These are phyloP conservation scores for Premnoplex brunnescens DNA, from an alignment of 2,797 vertebrate genomes.

Conservation along the genomic window DNA sequence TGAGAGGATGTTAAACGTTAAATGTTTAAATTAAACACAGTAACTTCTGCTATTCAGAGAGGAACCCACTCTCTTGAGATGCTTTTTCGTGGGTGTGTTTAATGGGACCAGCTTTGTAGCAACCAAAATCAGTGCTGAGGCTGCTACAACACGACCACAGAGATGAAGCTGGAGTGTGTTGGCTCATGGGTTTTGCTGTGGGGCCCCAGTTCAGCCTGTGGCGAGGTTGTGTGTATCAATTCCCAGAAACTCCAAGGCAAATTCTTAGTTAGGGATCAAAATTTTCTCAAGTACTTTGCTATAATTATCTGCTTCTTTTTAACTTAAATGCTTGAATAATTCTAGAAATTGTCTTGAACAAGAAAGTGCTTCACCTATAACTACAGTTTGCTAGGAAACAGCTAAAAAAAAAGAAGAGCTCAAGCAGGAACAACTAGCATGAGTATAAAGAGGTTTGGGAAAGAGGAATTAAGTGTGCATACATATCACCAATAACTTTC, in stretches of 20 bases:
- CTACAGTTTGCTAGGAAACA: background rate
- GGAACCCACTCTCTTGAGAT: background rate
- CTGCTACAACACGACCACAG: fast-evolving
- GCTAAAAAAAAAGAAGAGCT: background rate
- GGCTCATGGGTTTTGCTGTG: background rate
- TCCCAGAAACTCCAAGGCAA: background rate
- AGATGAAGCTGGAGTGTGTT: background rate
- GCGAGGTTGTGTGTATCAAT: background rate
- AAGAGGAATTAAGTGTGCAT: background rate
- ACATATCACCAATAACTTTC: background rate
- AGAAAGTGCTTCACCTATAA: background rate
- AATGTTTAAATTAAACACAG: background rate
- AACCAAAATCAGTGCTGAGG: background rate
- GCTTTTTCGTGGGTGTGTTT: background rate
- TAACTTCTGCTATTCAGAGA: background rate
- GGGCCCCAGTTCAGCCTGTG: background rate
- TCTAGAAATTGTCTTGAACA: background rate
- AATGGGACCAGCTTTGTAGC: background rate
- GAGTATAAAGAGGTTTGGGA: background rate
- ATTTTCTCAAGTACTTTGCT: background rate
- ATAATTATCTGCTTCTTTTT: background rate
- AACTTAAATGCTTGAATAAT: conserved; percentile 30
- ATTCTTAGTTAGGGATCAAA: background rate
- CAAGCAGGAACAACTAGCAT: background rate
- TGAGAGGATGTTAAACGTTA: background rate